Conservation (phyloP, 2,888 invertebrate species). For the Heliconius cydno region DNA sequence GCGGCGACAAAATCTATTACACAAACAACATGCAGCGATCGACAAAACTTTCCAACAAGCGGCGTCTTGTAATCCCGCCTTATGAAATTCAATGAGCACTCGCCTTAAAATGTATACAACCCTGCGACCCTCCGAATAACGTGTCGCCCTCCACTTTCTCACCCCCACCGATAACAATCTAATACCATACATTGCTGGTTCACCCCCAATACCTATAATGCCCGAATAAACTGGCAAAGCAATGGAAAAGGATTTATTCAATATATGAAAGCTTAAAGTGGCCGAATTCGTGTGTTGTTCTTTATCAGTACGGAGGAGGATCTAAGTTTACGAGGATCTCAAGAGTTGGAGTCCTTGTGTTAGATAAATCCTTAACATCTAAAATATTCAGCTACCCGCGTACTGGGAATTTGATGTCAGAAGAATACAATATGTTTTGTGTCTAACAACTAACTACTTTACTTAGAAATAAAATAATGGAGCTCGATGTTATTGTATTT, state of each 20-base stretch:
- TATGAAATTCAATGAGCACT: slow-evolving; percentile 52
- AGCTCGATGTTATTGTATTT: neutral
- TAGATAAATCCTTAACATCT: slow-evolving; percentile 40
- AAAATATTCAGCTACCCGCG: slow-evolving; percentile 42
- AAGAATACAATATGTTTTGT: slow-evolving; percentile 20
- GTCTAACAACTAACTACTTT: neutral
- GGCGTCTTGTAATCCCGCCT: slow-evolving; percentile 49
- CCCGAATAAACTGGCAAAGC: neutral
- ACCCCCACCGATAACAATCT: neutral
- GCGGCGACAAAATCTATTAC: slow-evolving; percentile 44
- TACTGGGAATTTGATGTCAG: slow-evolving; percentile 33
- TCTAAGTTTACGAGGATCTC: slow-evolving; percentile 39
- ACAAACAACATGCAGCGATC: slow-evolving; percentile 44
- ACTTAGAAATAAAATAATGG: neutral
- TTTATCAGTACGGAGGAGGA: slow-evolving; percentile 14
- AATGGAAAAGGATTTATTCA: slow-evolving; percentile 19
- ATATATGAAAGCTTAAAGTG: neutral
- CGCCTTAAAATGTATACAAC: slow-evolving; percentile 45
- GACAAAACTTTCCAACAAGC: slow-evolving; percentile 47
- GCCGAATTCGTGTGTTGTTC: neutral
- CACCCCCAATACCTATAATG: neutral
- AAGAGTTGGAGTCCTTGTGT: slow-evolving; percentile 40
- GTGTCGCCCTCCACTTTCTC: neutral
- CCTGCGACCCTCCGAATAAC: slow-evolving; percentile 27
- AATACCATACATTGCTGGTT: slow-evolving; percentile 26